These are phyloP conservation scores for Drosophila parvula DNA, from an alignment of 1,140 invertebrate species.

Conservation along the genomic window DNA sequence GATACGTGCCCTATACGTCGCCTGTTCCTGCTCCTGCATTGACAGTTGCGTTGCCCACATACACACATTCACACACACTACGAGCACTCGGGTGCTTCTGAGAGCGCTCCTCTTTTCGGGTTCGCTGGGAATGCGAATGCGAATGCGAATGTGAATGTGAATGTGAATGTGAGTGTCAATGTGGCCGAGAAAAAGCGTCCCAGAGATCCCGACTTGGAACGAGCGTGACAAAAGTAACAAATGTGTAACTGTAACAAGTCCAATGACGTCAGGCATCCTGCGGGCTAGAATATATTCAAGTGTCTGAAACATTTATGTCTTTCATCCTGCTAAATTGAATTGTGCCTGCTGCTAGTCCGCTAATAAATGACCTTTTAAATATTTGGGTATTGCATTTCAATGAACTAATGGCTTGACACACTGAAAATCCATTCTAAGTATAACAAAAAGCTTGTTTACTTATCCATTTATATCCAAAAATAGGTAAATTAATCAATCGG, in stretches of 20 bases:
- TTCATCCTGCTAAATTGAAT: conserved; percentile 39
- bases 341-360: conserved; percentile 6
- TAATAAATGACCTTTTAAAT: conserved; percentile 33
- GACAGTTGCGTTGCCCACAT: conserved; percentile 22
- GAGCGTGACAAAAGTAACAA: conserved; percentile 62
- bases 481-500: no score
- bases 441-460: background rate
- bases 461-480: background rate
- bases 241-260: conserved; percentile 30
- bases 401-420: conserved; percentile 12
- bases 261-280: conserved; percentile 45
- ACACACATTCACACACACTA: background rate
- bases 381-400: conserved; percentile 8
- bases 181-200: conserved; percentile 27
- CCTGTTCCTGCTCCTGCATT: conserved; percentile 47
- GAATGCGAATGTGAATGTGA: background rate
- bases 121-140: conserved; percentile 7
- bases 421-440: background rate
- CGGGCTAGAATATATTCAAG: conserved; percentile 35
- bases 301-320: conserved; percentile 21
- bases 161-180: conserved; percentile 24
- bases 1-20: conserved; percentile 71
- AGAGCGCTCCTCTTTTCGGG: conserved; percentile 24
- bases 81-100: conserved; percentile 6
- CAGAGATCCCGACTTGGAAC: conserved; percentile 47